Conservation (phyloP, 2,113 vertebrate genomes). For the Peucedramus taeniatus region DNA sequence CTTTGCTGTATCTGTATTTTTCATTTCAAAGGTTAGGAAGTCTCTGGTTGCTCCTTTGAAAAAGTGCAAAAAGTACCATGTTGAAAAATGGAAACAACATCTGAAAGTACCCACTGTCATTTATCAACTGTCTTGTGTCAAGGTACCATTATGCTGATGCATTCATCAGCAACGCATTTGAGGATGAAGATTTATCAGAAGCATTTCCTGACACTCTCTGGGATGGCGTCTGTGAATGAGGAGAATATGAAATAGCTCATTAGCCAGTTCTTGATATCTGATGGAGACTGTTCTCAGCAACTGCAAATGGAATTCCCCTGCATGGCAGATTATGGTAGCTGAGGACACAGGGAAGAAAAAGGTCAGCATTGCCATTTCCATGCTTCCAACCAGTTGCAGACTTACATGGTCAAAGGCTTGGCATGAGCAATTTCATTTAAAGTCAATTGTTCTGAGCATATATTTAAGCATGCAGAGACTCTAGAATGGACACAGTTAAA, state of each 20-base stretch:
- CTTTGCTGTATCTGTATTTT: not conserved
- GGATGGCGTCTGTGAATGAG: not conserved
- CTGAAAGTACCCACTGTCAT: not conserved
- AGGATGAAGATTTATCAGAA: not conserved
- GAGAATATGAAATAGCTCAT: not conserved
- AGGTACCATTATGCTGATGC: no score
- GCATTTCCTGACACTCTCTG: not conserved
- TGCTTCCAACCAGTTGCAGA: not conserved
- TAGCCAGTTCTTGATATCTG: not conserved
- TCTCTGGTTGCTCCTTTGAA: not conserved
- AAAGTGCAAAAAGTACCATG: not conserved
- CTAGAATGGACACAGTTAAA: not conserved
- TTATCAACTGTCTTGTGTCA: not conserved
- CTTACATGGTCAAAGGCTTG: not conserved
- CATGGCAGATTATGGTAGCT: not conserved
- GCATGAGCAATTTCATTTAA: not conserved
- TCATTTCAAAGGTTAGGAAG: not conserved
- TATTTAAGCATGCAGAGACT: not conserved
- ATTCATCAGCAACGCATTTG: not conserved
- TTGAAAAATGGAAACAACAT: not conserved
- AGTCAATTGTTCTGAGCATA: not conserved
- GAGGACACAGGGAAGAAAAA: not conserved
- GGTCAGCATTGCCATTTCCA: not conserved
- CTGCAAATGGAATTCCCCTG: not conserved
- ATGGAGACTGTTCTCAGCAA: not conserved